Evolutionary conservation across 2,888 invertebrate species (phyloP).

Genomic region (Pseudoips prasinana): DNA sequence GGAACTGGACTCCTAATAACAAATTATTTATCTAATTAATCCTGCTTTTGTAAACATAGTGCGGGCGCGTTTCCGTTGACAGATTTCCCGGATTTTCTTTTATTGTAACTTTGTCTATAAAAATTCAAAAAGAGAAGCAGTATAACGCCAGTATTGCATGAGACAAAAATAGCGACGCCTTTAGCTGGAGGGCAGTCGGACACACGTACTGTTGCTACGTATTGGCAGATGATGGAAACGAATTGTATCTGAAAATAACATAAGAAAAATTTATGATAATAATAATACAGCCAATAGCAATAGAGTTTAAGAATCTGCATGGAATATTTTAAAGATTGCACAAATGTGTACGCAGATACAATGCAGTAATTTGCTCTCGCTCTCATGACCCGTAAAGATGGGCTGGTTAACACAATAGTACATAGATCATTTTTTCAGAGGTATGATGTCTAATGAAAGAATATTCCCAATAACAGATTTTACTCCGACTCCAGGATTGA

Average conservation of each 20-base stretch:
- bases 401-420: no score
- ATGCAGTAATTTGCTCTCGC: no score
- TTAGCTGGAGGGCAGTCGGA: slow-evolving; percentile 84
- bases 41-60: slow-evolving; percentile 25
- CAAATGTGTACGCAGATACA: no score
- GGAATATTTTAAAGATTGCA: no score
- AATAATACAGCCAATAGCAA: not conserved
- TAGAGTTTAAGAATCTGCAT: no score
- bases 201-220: slow-evolving; percentile 63
- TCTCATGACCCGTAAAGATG: no score
- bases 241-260: slow-evolving; percentile 82
- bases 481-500: no score
- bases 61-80: slow-evolving; percentile 2
- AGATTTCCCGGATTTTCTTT: slow-evolving; percentile 22
- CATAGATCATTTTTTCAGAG: no score
- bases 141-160: slow-evolving; percentile 80
- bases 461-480: no score
- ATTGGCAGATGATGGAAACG: slow-evolving; percentile 82
- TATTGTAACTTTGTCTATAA: slow-evolving; percentile 72
- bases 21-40: no score
- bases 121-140: slow-evolving; percentile 85
- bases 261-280: not conserved
- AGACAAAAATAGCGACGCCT: slow-evolving; percentile 78
- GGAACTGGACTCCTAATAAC: no score
- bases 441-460: no score